Conservation (phyloP, 2,797 vertebrate genomes). For the Argyrosomus regius region DNA sequence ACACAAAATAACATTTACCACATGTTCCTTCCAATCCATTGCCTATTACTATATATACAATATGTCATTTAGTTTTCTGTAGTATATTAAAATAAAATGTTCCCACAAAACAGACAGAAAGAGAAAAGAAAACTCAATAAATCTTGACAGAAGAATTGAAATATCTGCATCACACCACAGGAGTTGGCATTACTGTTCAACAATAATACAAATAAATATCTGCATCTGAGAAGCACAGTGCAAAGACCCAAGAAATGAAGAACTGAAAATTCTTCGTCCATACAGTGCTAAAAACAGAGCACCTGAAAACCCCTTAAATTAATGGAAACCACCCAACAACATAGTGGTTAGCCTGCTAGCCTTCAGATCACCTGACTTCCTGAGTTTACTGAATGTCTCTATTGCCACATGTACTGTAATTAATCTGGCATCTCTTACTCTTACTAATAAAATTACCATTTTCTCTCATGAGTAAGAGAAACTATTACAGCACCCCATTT, state of each 20-base stretch:
- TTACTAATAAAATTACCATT: neutral
- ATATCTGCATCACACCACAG: conserved; percentile 18
- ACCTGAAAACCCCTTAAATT: conserved; percentile 19
- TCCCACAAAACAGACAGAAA: neutral
- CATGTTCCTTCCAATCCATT: neutral
- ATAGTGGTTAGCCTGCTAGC: conserved; percentile 31
- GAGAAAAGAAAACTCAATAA: conserved; percentile 2
- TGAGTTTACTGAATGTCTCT: conserved; percentile 57
- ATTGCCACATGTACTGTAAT: conserved; percentile 7
- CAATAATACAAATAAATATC: conserved; percentile 57
- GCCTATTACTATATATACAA: conserved; percentile 14
- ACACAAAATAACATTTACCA: neutral
- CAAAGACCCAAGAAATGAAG: conserved; percentile 48
- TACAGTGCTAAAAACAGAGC: conserved; percentile 26
- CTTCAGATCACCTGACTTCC: conserved; percentile 58
- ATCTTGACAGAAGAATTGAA: neutral
- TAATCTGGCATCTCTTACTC: conserved; percentile 4
- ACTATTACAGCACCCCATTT: neutral
- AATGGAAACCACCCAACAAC: conserved; percentile 30
- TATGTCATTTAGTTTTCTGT: conserved; percentile 8
- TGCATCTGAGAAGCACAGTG: conserved; percentile 53
- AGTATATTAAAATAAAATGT: conserved; percentile 7
- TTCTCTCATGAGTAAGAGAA: neutral
- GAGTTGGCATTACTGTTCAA: conserved; percentile 7
- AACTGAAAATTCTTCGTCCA: conserved; percentile 34